Percentiles rank a stretch among this genome's conserved stretches.
Conservation (phyloP, 2,113 vertebrate genomes). For the Pangasianodon gigas region DNA sequence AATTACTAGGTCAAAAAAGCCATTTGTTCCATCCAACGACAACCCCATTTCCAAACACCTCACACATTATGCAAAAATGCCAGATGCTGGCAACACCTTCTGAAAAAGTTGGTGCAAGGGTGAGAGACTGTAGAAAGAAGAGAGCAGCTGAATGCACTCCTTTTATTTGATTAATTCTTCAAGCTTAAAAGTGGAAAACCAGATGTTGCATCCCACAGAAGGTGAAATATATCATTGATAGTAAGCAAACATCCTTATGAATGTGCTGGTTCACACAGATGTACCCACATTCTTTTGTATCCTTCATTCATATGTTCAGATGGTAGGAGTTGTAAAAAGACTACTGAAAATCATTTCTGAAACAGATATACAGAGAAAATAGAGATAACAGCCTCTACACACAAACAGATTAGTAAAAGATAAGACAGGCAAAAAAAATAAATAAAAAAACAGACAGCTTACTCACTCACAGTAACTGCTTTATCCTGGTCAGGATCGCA, state of each 20-base stretch:
- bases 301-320: background rate
- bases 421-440: background rate
- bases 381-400: background rate
- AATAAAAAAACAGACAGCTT: too few relatives aligned
- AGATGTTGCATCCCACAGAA: slow-evolving; percentile 34
- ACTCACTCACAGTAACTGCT: background rate
- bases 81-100: slow-evolving; percentile 79
- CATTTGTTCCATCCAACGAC: slow-evolving; percentile 76
- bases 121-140: slow-evolving; percentile 53
- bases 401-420: background rate
- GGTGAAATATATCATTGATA: slow-evolving; percentile 34
- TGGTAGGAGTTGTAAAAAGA: background rate
- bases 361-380: background rate
- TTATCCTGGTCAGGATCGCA: background rate
- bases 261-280: background rate
- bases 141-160: slow-evolving; percentile 55
- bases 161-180: slow-evolving; percentile 49
- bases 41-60: slow-evolving; percentile 69
- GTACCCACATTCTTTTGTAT: background rate
- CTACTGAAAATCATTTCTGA: background rate
- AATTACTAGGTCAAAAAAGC: slow-evolving; percentile 82
- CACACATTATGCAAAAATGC: slow-evolving; percentile 77
- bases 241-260: slow-evolving; percentile 6
- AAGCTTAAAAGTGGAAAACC: slow-evolving; percentile 41
- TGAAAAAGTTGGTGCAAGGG: slow-evolving; percentile 70